Conservation (phyloP, 1,140 invertebrate genomes). For the Archivesica marissinica region DNA sequence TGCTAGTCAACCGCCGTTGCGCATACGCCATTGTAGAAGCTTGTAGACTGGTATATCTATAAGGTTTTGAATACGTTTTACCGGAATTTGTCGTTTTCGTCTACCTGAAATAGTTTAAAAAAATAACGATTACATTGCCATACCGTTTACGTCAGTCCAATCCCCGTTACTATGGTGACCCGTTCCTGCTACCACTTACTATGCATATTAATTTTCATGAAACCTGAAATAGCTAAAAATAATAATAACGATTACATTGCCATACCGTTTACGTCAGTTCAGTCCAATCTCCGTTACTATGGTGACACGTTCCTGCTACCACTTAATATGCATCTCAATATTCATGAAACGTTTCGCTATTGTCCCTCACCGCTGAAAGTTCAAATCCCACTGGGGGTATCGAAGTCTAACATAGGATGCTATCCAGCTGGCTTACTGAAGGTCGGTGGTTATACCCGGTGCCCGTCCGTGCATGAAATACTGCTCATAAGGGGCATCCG, state of each 20-base stretch:
- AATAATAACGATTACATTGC: neutral
- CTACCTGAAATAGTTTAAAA: slow-evolving; percentile 10
- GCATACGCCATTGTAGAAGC: slow-evolving; percentile 30
- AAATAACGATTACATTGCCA: neutral
- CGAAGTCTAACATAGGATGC: too few species aligned
- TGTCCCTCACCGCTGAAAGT: too few species aligned
- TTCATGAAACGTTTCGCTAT: too few species aligned
- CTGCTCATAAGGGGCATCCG: too few species aligned
- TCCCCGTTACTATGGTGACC: neutral
- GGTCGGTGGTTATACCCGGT: too few species aligned
- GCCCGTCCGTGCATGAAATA: too few species aligned
- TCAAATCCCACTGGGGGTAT: too few species aligned
- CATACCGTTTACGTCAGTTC: neutral
- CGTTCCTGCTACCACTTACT: neutral
- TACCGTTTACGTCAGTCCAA: neutral
- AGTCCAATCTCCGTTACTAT: neutral
- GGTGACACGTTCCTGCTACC: too few species aligned
- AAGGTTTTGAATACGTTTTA: neutral
- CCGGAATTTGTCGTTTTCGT: slow-evolving; percentile 21
- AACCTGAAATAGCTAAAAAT: neutral
- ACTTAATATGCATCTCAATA: too few species aligned
- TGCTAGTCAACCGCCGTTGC: neutral
- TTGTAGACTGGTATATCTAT: slow-evolving; percentile 3
- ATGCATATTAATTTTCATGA: neutral
- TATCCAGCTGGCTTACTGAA: too few species aligned